Base-by-base conservation (phyloP, 2,888 invertebrate genomes). In the Unio pictorum region DNA sequence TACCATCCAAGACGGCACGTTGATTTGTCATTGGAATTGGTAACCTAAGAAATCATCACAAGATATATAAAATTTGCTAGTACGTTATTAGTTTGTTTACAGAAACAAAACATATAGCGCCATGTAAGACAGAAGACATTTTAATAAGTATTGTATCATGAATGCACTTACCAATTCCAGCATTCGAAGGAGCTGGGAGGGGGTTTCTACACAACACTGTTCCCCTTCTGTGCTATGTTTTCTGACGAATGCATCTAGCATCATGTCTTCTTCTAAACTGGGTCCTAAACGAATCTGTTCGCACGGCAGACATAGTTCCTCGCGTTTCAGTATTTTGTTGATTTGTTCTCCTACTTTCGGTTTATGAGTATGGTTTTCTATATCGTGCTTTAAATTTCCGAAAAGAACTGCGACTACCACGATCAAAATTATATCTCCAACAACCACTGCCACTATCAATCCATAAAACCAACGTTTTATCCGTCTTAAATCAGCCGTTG, bases 311-410 rank as follows among this genome's bases (percentile, higher is more conserved):
- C 86, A 86, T 59, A 86, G 72, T 73, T 84, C 83, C 69, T 85
- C 84, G 8, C 80, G 73, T 70, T 86, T 81, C 55, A 86, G 74
- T 68, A 86, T 82, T 63, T 81, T 81, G 60, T 82, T 77, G 62
- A 86, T 81, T 72, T 84, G 83, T 73, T 83, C 85, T 55, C 86
- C 86, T 23, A 86, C 81, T 70, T 86, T 86, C 11, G 86, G 86
- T 61, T 83, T 83, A 71, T 86, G 86, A 23, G 78, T 77, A 69
- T 86, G 86, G 66, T 84, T 72, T 4, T 71, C 79, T 18, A 86
- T 72, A 67, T 85, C 84, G 69, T 83, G 80, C 78, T 82, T 82
- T 62, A 86, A 72, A 70, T 81, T 84, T 30, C 80, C 83, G 74
- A 79, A 86, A 45, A 86, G 71, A 11, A 84, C 79, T 23, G 86